A percentile compares a stretch with the other conserved stretches of the same genome.
These are phyloP conservation scores for Teleogryllus oceanicus DNA, from an alignment of 2,888 invertebrate genomes.

Conservation along the genomic window DNA sequence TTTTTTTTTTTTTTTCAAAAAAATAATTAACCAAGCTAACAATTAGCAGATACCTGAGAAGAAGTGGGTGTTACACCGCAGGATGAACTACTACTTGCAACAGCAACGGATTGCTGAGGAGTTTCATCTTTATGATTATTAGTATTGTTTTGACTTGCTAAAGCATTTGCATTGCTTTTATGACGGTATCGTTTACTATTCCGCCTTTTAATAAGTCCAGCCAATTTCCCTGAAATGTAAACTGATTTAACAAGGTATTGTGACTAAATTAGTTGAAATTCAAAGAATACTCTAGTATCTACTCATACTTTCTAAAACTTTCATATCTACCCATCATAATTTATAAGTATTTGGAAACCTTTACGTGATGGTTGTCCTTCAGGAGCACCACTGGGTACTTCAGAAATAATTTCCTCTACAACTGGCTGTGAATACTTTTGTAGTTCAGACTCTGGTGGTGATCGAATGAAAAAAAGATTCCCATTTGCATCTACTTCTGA, in stretches of 20 bases:
- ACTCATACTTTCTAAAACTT: too few relatives aligned
- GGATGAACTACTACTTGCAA: too few relatives aligned
- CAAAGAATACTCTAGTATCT: too few relatives aligned
- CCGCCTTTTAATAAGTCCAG: slow-evolving; percentile 48
- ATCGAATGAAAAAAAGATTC: slow-evolving; percentile 64
- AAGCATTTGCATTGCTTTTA: slow-evolving; percentile 41
- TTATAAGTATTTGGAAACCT: neutral
- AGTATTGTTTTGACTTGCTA: slow-evolving; percentile 22
- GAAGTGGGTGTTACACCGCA: too few relatives aligned
- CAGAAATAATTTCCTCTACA: slow-evolving; percentile 35
- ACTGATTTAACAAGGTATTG: too few relatives aligned
- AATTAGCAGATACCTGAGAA: too few relatives aligned
- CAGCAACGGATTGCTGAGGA: too few relatives aligned
- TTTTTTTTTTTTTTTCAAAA: too few relatives aligned
- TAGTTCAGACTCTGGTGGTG: slow-evolving; percentile 47
- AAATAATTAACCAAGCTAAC: too few relatives aligned
- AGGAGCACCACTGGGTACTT: neutral
- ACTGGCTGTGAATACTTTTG: slow-evolving; percentile 38
- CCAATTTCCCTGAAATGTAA: slow-evolving; percentile 49
- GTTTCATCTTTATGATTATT: too few relatives aligned
- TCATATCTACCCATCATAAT: too few relatives aligned
- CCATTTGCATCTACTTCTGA: slow-evolving; percentile 62
- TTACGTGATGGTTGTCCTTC: neutral
- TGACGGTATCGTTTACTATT: slow-evolving; percentile 46
- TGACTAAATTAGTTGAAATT: too few relatives aligned